Percentiles rank a stretch among this genome's conserved stretches.
Evolutionary conservation across 2,113 vertebrate genomes (phyloP).

Genomic region (Rissa tridactyla): DNA sequence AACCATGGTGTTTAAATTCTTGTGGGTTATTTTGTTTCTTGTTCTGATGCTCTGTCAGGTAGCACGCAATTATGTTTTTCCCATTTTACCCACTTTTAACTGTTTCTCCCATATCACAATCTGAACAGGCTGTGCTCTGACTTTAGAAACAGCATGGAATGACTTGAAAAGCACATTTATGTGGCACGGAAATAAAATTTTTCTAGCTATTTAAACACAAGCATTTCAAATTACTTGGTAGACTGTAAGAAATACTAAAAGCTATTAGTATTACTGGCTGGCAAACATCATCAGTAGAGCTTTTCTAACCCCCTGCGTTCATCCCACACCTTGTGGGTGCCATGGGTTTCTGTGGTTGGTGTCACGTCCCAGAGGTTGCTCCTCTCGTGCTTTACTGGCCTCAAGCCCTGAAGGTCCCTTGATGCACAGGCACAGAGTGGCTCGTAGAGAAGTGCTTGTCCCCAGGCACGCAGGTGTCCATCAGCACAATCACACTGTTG

Average conservation of each 20-base stretch:
- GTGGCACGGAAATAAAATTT: not conserved
- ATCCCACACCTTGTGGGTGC: not conserved
- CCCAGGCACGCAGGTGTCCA: not conserved
- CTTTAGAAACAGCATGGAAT: not conserved
- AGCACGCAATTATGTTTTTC: not conserved
- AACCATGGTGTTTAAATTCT: not conserved
- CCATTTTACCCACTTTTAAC: not conserved
- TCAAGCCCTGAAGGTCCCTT: too few relatives aligned
- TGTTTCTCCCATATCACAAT: not conserved
- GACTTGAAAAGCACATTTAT: not conserved
- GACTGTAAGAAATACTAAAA: not conserved
- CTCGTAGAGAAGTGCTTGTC: too few relatives aligned
- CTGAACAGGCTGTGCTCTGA: not conserved
- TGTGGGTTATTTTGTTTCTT: not conserved
- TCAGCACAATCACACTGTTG: rapidly evolving
- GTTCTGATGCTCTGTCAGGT: not conserved
- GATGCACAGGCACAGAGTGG: too few relatives aligned
- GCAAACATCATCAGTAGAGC: not conserved
- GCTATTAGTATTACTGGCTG: not conserved
- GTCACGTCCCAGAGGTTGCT: too few relatives aligned
- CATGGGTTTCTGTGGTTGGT: too few relatives aligned
- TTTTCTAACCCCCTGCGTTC: not conserved
- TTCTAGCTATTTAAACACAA: not conserved
- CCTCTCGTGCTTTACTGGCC: not conserved
- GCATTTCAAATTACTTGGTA: not conserved